These are phyloP conservation scores for Triplophysa tibetana DNA, from an alignment of 2,113 vertebrate genomes.

Conservation along the genomic window DNA sequence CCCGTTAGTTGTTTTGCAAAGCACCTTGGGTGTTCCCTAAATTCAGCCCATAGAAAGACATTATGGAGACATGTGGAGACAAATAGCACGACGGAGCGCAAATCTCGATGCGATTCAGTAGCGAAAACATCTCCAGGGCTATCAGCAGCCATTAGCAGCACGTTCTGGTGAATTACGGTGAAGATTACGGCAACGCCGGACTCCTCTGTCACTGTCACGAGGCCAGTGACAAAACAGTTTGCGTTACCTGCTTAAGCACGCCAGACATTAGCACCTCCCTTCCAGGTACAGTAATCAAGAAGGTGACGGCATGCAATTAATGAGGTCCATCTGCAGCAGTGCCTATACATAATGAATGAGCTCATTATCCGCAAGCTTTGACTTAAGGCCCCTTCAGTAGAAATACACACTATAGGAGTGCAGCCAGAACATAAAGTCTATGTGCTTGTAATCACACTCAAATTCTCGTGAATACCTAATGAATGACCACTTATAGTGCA, in stretches of 20 bases:
- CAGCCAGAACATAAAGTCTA: conserved; percentile 4
- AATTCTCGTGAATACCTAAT: neutral
- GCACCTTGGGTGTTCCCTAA: conserved; percentile 81
- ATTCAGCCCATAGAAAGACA: conserved; percentile 79
- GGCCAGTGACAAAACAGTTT: conserved; percentile 78
- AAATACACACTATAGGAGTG: conserved; percentile 13
- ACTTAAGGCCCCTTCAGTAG: conserved; percentile 55
- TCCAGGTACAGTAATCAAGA: conserved; percentile 80
- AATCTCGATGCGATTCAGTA: conserved; percentile 79
- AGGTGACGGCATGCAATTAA: conserved; percentile 81
- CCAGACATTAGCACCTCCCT: conserved; percentile 82
- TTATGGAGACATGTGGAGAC: conserved; percentile 79
- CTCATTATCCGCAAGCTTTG: conserved; percentile 75
- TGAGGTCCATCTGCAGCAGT: conserved; percentile 79
- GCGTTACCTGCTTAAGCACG: conserved; percentile 78
- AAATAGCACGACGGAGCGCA: conserved; percentile 72
- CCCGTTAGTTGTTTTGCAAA: conserved; percentile 74
- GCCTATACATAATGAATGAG: conserved; percentile 81
- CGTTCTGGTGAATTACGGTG: conserved; percentile 73
- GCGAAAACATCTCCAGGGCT: conserved; percentile 83
- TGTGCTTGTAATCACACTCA: neutral
- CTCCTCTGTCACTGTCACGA: conserved; percentile 76
- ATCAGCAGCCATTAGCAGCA: conserved; percentile 79
- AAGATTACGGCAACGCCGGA: conserved; percentile 72
- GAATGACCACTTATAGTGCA: neutral